Evolutionary conservation across 2,113 vertebrate genomes (phyloP), one percentile per base, ranked within the genome.

Genomic region (Phyllopteryx taeniolatus): DNA sequence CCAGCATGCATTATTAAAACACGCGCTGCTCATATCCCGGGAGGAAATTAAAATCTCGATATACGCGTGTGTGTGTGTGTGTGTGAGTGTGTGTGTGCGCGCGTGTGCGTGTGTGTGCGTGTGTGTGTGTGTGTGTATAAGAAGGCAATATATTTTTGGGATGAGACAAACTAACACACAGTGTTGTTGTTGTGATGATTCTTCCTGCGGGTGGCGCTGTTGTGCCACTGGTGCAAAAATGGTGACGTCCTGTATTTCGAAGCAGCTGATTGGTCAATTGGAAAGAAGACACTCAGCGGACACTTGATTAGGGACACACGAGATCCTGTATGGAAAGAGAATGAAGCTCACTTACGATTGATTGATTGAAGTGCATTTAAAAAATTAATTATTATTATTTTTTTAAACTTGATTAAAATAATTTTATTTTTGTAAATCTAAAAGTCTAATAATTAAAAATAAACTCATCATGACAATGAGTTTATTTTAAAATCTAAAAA

Each of bases 11-110:
- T 90, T 91, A 89, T 87, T 87, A 86, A 39, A 39, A 89, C 85
- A 87, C 69, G 70, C 78, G 12, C 12, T 60, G 19, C 86, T 88
- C 87, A 91, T 91, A 91, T 92, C 92, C 91, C 84, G 87, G 72
- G 60, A 91, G 91, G 92, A 93, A 91, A 92, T 93, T 76, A 92
- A 92, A 92, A 87, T 43, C 71, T 73, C 62, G 59, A 72, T 44
- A 27, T 75, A 68, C 53, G 22, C 67, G 70, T 66, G 22, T 42
- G 19, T 78, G 66, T 79, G 54, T 68, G 56, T n/a, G 70, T 67
- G 47, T 59, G 47, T 71, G 62, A 33, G 72, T 72, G 64, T 68
- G 73, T 43, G 22, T 75, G 70, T 63, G 39, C 67, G 68, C 67
- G 31, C 27, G 12, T 78, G 66, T 79, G 54, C 65, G 56, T n/a